Conservation (phyloP, 2,113 vertebrate species). For the Phainopepla nitens region DNA sequence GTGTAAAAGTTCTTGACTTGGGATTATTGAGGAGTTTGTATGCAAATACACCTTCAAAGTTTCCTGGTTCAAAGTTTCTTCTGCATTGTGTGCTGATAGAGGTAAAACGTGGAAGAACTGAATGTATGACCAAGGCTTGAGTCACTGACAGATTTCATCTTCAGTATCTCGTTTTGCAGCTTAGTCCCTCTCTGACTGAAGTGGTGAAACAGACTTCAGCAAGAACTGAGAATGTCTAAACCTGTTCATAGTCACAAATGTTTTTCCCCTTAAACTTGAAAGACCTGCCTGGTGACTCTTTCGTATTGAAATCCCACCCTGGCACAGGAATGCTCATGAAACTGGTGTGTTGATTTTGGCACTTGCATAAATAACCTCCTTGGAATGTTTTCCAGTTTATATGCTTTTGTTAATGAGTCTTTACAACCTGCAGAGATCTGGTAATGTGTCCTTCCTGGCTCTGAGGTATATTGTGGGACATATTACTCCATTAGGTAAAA, state of each 20-base stretch:
- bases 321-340: conserved; percentile 4
- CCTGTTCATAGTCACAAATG: conserved; percentile 46
- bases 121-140: neutral
- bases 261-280: conserved; percentile 38
- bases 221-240: conserved; percentile 36
- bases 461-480: neutral
- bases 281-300: conserved; percentile 46
- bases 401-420: conserved; percentile 33
- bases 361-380: conserved; percentile 55
- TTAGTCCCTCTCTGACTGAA: neutral
- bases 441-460: neutral
- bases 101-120: neutral
- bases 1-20: neutral
- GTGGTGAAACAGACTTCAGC: neutral
- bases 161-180: neutral
- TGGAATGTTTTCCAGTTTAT: conserved; percentile 47
- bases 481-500: neutral
- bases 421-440: conserved; percentile 19
- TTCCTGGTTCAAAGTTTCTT: conserved; percentile 29
- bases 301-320: conserved; percentile 44
- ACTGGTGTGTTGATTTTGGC: conserved; percentile 55
- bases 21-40: neutral
- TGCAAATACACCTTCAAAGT: neutral
- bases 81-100: neutral
- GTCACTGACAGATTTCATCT: conserved; percentile 5